Evolutionary conservation across 1,140 invertebrate species (phyloP), one percentile per base, ranked within the genome.

Genomic region (Delia radicum): DNA sequence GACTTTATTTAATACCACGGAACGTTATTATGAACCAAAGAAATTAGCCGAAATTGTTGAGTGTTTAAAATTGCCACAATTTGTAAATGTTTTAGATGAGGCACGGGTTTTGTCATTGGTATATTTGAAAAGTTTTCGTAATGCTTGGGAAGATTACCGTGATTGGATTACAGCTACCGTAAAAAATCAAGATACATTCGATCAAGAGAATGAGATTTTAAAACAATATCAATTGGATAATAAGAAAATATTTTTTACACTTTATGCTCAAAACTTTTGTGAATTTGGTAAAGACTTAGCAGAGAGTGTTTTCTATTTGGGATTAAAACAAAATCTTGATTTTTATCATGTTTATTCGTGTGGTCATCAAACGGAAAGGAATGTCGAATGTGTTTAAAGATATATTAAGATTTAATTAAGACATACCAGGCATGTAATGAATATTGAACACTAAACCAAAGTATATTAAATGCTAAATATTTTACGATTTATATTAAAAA

Each of bases 211-310:
- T 67, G 72, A 75, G 6, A 79, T 85, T 8, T 78, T 85, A 0
- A 71, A 72, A 8, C 71, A 76, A 3, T 79, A 79, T 29, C 74
- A 82, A 15, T 72, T 85, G 31, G 80, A 77, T 74, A 85, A 85
- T 18, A 81, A 79, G 55, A 80, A 81, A 0, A 29, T 85, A 2
- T 85, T 85, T 33, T 85, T 85, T 27, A 85, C 82, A 0, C 77
- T 85, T 0, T 85, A 81, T 33, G 83, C 81, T 0, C 83, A 85
- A 46, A 85, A 85, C 46, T 85, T 85, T 55, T 85, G 83, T 29
- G 83, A 85, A 27, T 85, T 85, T 55, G 83, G 83, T 21, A 82
- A 82, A 72, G 82, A 85, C 15, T 65, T 85, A 46, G 81, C 83
- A 0, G 82, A 85, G 37, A 76, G 79, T 48, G 80, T 85, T 2